Evolutionary conservation across 2,113 vertebrate genomes (phyloP).

Genomic region (Centropristis striata): DNA sequence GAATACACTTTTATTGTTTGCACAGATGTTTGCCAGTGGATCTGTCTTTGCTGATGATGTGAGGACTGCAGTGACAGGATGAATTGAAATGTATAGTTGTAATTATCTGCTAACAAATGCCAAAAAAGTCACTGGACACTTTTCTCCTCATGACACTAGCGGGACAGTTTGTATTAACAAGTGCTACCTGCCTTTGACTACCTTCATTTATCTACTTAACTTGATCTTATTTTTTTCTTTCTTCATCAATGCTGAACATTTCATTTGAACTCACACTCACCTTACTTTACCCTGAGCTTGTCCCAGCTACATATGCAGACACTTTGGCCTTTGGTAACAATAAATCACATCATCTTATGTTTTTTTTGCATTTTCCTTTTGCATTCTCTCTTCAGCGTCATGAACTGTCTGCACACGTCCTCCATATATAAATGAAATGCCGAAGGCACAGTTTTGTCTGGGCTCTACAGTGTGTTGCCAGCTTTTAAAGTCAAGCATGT

Average conservation of each 20-base stretch:
- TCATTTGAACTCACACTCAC: neutral
- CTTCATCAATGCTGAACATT: neutral
- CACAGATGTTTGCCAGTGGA: neutral
- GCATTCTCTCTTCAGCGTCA: neutral
- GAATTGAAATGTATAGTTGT: neutral
- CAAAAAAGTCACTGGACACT: neutral
- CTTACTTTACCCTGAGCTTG: neutral
- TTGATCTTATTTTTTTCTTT: neutral
- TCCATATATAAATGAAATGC: neutral
- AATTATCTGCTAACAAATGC: neutral
- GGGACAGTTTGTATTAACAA: too few relatives aligned
- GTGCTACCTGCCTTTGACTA: too few relatives aligned
- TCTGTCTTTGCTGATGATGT: neutral
- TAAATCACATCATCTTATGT: conserved; percentile 9
- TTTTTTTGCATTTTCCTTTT: neutral
- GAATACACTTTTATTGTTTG: too few relatives aligned
- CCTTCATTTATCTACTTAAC: too few relatives aligned
- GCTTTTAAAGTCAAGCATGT: neutral
- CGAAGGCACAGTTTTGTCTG: neutral
- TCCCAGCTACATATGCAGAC: neutral
- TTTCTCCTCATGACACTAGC: too few relatives aligned
- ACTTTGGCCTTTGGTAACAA: neutral
- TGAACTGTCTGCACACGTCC: neutral
- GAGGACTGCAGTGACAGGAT: neutral
- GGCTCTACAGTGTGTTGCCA: neutral